Percentiles rank a stretch among this genome's conserved stretches.
These are phyloP conservation scores for Ochotona princeps DNA, from an alignment of 2,113 vertebrate species.

Conservation along the genomic window DNA sequence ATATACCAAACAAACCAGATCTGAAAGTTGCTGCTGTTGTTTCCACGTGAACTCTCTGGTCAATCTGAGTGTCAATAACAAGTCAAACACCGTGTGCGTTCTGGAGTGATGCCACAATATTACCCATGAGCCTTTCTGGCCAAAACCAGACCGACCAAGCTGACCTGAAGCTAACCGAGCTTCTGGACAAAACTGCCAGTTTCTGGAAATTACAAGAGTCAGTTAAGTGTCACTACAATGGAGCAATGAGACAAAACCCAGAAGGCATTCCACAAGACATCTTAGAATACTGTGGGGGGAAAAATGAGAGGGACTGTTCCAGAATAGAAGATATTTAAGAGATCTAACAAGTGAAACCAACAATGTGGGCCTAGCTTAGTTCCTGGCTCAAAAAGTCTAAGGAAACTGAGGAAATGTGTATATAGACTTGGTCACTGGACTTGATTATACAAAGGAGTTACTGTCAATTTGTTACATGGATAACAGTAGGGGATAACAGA, in stretches of 20 bases:
- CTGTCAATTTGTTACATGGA: not conserved
- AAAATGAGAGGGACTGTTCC: not conserved
- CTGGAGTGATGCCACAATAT: rapidly evolving
- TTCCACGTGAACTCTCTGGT: not conserved
- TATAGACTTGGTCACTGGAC: not conserved
- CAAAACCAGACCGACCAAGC: not conserved
- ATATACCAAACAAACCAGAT: too few relatives aligned
- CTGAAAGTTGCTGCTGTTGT: not conserved
- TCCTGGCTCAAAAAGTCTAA: not conserved
- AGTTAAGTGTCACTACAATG: not conserved
- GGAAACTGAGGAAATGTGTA: not conserved
- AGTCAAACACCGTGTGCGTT: not conserved
- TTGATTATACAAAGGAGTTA: not conserved
- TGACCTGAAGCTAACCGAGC: not conserved
- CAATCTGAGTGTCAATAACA: not conserved
- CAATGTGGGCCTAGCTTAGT: not conserved
- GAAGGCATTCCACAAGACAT: not conserved
- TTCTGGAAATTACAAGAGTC: not conserved
- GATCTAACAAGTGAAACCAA: not conserved
- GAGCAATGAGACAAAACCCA: not conserved
- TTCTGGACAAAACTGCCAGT: not conserved
- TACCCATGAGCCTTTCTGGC: not conserved
- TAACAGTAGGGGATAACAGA: not conserved
- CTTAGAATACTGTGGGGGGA: not conserved
- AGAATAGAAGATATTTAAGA: not conserved